These are phyloP conservation scores for Hypselothyrea guttata DNA, from an alignment of 2,888 invertebrate species.

Conservation along the genomic window DNA sequence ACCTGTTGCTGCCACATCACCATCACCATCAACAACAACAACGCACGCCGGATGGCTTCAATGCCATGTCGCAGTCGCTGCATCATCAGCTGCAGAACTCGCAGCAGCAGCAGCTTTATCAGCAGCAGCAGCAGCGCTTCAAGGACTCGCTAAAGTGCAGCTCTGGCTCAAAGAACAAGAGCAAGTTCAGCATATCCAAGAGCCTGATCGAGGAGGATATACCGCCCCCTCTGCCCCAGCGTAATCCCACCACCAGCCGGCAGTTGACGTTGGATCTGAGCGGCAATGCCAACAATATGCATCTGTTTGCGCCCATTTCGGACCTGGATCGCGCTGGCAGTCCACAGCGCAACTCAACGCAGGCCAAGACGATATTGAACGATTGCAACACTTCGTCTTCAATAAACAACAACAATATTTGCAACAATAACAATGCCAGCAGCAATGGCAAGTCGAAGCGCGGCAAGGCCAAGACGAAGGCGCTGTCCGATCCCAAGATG, in stretches of 20 bases:
- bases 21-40: too few species aligned
- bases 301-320: slow-evolving; percentile 76
- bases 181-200: slow-evolving; percentile 78
- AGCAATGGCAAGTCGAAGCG: slow-evolving; percentile 62
- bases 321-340: slow-evolving; percentile 80
- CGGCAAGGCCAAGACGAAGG: slow-evolving; percentile 81
- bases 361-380: slow-evolving; percentile 11
- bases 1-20: slow-evolving; percentile 66
- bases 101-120: slow-evolving; percentile 53
- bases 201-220: slow-evolving; percentile 78
- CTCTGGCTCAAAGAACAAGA: slow-evolving; percentile 71
- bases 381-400: slow-evolving; percentile 8
- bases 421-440: slow-evolving; percentile 22
- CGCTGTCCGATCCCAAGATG: slow-evolving; percentile 83
- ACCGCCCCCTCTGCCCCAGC: slow-evolving; percentile 84
- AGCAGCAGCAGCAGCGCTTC: slow-evolving; percentile 68
- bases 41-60: slow-evolving; percentile 60
- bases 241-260: slow-evolving; percentile 82
- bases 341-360: slow-evolving; percentile 62
- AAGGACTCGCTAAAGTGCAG: slow-evolving; percentile 74
- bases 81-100: slow-evolving; percentile 67
- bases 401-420: slow-evolving; percentile 13
- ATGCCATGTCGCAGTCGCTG: slow-evolving; percentile 73
- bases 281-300: slow-evolving; percentile 47
- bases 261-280: slow-evolving; percentile 69